Percentiles rank a stretch among this genome's conserved stretches.
These are phyloP conservation scores for Mechanitis messenoides DNA, from an alignment of 2,888 invertebrate genomes.

Conservation along the genomic window DNA sequence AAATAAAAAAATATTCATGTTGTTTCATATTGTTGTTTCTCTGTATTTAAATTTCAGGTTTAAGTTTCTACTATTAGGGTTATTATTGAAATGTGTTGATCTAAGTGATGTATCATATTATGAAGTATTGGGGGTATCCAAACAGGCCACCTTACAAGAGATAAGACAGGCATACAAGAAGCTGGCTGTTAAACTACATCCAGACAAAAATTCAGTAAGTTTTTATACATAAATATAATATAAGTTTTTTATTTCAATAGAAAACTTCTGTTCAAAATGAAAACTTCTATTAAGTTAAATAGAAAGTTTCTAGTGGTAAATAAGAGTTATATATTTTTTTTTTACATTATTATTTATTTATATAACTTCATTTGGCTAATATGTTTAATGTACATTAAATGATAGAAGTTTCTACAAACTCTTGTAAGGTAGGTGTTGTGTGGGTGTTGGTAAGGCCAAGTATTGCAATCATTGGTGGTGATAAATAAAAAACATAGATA, in stretches of 20 bases:
- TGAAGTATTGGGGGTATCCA: slow-evolving; percentile 80
- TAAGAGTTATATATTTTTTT: not conserved
- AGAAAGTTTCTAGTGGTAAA: not conserved
- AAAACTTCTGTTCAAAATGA: slow-evolving; percentile 1
- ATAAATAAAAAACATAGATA: no score
- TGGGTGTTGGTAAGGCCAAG: slow-evolving; percentile 8
- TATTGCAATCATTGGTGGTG: not conserved
- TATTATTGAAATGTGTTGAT: slow-evolving; percentile 45
- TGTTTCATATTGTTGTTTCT: not conserved
- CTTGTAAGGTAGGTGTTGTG: slow-evolving; percentile 9
- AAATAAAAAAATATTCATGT: no score
- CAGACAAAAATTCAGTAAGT: slow-evolving; percentile 82
- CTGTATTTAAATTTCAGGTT: slow-evolving; percentile 39
- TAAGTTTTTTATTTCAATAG: not conserved
- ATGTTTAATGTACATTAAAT: not conserved
- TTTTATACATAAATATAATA: not conserved
- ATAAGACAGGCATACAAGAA: slow-evolving; percentile 88
- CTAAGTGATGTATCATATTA: slow-evolving; percentile 70
- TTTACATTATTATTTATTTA: not conserved
- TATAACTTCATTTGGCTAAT: not conserved
- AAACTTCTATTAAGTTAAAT: no score
- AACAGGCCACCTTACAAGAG: slow-evolving; percentile 81
- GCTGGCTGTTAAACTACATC: slow-evolving; percentile 83
- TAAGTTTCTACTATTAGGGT: slow-evolving; percentile 38
- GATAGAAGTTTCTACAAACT: slow-evolving; percentile 10